A percentile compares a stretch with the other conserved stretches of the same genome.
These are phyloP conservation scores for Microcebus ravelobensis DNA, from an alignment of 2,113 vertebrate species.

Conservation along the genomic window DNA sequence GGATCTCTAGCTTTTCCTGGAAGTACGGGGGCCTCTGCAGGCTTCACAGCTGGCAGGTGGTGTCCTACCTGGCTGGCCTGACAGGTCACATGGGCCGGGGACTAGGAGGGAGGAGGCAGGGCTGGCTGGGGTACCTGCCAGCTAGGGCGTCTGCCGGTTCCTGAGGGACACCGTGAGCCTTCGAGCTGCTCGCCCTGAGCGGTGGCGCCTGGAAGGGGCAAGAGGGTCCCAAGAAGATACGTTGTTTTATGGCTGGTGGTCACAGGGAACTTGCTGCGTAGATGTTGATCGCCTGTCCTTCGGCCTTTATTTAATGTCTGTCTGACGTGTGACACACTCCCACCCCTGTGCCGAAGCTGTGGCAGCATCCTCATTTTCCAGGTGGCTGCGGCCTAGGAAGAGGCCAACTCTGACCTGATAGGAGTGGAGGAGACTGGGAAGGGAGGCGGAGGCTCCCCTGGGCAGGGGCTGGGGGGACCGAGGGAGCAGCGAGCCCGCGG, in stretches of 20 bases:
- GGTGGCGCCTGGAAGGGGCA: neutral
- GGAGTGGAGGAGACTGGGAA: neutral
- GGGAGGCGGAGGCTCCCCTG: neutral
- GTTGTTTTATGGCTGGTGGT: neutral
- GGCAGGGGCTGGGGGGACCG: too few relatives aligned
- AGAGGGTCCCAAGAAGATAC: neutral
- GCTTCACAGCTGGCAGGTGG: neutral
- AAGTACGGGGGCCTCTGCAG: neutral
- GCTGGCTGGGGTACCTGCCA: too few relatives aligned
- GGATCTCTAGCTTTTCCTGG: neutral
- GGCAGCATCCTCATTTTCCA: neutral
- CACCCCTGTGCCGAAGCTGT: neutral
- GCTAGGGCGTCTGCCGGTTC: too few relatives aligned
- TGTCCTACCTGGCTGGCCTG: neutral
- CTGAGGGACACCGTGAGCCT: neutral
- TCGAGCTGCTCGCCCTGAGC: neutral
- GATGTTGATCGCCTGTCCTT: neutral
- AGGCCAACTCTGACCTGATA: neutral
- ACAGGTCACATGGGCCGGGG: too few relatives aligned
- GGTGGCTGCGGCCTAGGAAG: neutral
- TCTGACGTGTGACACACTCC: neutral
- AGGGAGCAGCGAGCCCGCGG: neutral
- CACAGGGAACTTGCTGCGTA: neutral
- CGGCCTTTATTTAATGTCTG: neutral
- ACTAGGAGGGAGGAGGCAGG: too few relatives aligned